Evolutionary conservation across 2,888 invertebrate genomes (phyloP).

Genomic region (Mythimna ferrago): DNA sequence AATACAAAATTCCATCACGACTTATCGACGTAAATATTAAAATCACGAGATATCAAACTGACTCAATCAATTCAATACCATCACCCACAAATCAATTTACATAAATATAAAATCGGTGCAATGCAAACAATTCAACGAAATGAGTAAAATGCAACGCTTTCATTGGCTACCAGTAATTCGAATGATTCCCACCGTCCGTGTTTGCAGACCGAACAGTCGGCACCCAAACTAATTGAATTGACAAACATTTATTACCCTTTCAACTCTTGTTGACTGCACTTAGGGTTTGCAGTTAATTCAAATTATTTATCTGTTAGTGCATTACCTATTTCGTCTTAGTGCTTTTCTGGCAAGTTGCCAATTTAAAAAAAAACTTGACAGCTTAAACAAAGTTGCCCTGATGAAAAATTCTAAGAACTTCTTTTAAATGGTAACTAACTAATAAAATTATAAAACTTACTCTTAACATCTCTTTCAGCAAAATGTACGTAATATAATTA

Average conservation of each 20-base stretch:
- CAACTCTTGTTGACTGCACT: slow-evolving; percentile 42
- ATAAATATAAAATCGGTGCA: slow-evolving; percentile 43
- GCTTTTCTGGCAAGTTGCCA: slow-evolving; percentile 38
- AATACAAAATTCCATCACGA: slow-evolving; percentile 3
- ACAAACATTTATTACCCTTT: slow-evolving; percentile 57
- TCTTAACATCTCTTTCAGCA: not conserved
- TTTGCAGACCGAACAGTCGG: slow-evolving; percentile 31
- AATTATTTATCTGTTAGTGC: slow-evolving; percentile 17
- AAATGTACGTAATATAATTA: slow-evolving; percentile 39
- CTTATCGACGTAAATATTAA: slow-evolving; percentile 11
- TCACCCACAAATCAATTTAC: slow-evolving; percentile 47
- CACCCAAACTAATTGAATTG: slow-evolving; percentile 57
- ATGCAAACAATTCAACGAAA: slow-evolving; percentile 46
- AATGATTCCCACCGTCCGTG: slow-evolving; percentile 23
- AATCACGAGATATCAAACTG: slow-evolving; percentile 29
- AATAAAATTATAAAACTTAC: slow-evolving; percentile 24
- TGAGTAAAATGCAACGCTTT: slow-evolving; percentile 39
- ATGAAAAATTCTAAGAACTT: slow-evolving; percentile 5
- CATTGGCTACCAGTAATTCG: slow-evolving; percentile 41
- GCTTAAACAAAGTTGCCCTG: slow-evolving; percentile 15
- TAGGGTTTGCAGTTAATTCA: slow-evolving; percentile 19
- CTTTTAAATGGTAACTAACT: not conserved
- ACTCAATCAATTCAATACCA: slow-evolving; percentile 11
- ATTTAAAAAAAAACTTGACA: slow-evolving; percentile 17
- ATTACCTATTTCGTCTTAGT: slow-evolving; percentile 11